Conservation (phyloP, 2,113 vertebrate genomes). For the Herpetotheres cachinnans region DNA sequence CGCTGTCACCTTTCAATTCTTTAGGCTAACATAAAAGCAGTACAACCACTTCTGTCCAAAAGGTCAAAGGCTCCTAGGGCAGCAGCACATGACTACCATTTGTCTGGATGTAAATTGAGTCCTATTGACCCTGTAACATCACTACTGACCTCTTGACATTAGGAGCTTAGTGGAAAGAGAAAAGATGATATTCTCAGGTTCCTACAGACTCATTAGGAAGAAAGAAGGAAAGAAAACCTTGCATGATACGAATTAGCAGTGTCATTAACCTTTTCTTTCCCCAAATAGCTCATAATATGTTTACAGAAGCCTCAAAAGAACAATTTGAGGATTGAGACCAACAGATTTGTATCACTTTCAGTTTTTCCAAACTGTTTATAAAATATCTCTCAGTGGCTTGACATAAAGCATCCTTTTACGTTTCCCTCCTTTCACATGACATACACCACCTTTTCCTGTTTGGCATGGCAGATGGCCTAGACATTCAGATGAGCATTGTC, state of each 20-base stretch:
- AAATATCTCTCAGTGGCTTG: constrained; percentile 20
- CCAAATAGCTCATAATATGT: not conserved
- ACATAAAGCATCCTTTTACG: constrained; percentile 3
- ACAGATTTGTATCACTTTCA: constrained; percentile 39
- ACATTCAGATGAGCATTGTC: not conserved
- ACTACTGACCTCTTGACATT: constrained; percentile 62
- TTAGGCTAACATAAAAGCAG: constrained; percentile 39
- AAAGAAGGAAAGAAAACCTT: constrained; percentile 15
- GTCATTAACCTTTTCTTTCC: constrained; percentile 37
- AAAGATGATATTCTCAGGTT: constrained; percentile 28
- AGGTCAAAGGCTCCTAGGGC: constrained; percentile 38
- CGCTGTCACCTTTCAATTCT: not conserved
- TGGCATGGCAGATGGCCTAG: constrained; percentile 23
- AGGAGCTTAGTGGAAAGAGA: constrained; percentile 36
- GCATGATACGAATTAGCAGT: constrained; percentile 3
- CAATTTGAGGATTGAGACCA: not conserved
- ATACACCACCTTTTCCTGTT: constrained; percentile 36
- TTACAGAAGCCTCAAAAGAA: constrained; percentile 17
- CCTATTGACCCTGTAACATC: constrained; percentile 50
- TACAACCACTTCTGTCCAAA: constrained; percentile 35
- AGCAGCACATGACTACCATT: constrained; percentile 51
- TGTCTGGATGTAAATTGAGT: constrained; percentile 62
- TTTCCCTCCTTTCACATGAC: not conserved
- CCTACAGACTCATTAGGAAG: constrained; percentile 29
- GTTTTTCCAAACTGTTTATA: constrained; percentile 41